Base-by-base conservation (phyloP, 2,888 invertebrate genomes). In the Blomia tropicalis region DNA sequence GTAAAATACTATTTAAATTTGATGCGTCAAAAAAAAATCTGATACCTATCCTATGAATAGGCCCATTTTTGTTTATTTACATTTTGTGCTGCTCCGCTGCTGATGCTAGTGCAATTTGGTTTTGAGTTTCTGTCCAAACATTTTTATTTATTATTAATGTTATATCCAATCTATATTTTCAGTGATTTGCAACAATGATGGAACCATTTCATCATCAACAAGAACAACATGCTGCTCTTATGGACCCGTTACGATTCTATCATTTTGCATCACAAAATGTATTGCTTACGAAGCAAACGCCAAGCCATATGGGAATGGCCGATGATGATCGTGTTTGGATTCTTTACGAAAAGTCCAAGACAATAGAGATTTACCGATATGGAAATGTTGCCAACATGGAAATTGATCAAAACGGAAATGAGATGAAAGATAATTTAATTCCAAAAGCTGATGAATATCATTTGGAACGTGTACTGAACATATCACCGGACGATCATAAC, bases 191-290 rank as follows among this genome's bases (percentile, higher is more conserved):
- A n/a, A n/a, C n/a, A n/a, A n/a, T n/a, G n/a, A n/a, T n/a, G n/a
- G n/a, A n/a, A n/a, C n/a, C n/a, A n/a, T n/a, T n/a, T n/a, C 36
- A 36, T 7, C 36, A 36, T 17, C 36, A 36, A 36, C 36, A 36
- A 11, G 36, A 36, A 36, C 36, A 36, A 17, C 17, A 11, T 36
- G 17, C 36, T 36, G 36, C 17, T 36, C 36, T 36, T 17, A n/a
- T n/a, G n/a, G n/a, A n/a, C n/a, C n/a, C n/a, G n/a, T n/a, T n/a
- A n/a, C n/a, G n/a, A n/a, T n/a, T n/a, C 22, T 47, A 47, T 27
- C 51, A 47, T 27, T 47, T 47, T 19, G 51, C 51, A 7, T 47
- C 51, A 11, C 51, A 47, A n/a, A 47, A 27, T 47, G 23, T 47
- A 14, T 19, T 47, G 7, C 51, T 47, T n/a, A 14, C 23, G 23